These are phyloP conservation scores for Ostrea edulis DNA, from an alignment of 1,140 invertebrate species.

Conservation along the genomic window DNA sequence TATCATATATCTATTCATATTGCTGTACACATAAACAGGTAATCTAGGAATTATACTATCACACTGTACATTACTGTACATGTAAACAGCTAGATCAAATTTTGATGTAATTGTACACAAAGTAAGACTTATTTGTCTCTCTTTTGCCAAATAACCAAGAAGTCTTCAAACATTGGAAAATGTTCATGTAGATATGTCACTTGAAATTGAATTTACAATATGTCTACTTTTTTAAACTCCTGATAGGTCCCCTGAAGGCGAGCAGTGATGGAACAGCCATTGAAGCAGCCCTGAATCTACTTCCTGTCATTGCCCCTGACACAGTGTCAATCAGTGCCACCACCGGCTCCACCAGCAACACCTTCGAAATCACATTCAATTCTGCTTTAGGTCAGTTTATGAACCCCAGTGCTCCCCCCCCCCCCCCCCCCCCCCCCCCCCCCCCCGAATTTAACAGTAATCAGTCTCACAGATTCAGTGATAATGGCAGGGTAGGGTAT, in stretches of 20 bases:
- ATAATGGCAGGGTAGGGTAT: no score
- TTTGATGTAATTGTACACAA: background rate
- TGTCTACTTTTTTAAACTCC: background rate
- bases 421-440: no score
- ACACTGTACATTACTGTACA: background rate
- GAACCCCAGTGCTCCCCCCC: background rate
- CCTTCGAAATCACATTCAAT: constrained; percentile 43
- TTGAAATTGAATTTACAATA: background rate
- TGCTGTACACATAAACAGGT: background rate
- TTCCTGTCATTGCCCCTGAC: constrained; percentile 32
- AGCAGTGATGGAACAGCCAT: constrained; percentile 18
- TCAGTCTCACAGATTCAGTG: no score
- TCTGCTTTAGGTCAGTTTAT: background rate
- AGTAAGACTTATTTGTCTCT: background rate
- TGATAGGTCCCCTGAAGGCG: constrained; percentile 35
- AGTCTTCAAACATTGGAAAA: background rate
- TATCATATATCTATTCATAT: background rate
- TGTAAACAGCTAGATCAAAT: background rate
- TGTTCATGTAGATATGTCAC: background rate
- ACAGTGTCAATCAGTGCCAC: constrained; percentile 36
- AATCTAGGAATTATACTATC: background rate
- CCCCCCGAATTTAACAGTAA: no score
- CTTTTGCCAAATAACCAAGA: no score
- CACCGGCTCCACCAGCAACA: constrained; percentile 7
- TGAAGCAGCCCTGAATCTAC: constrained; percentile 32